Percentiles rank a stretch among this genome's conserved stretches.
Evolutionary conservation across 2,888 invertebrate species (phyloP).

Genomic region (Amblyjoppa fuscipennis): DNA sequence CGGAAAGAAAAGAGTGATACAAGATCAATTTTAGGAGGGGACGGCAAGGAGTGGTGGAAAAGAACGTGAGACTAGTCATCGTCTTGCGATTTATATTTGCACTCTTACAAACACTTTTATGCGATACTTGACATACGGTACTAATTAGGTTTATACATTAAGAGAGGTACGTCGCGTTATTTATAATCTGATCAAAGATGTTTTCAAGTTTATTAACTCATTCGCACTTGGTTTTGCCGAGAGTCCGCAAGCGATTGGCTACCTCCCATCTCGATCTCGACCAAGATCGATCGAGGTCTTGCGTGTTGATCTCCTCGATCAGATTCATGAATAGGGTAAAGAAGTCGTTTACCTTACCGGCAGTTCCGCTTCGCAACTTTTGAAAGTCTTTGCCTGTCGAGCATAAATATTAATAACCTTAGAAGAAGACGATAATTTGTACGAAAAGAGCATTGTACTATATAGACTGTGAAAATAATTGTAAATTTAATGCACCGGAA

Average conservation of each 20-base stretch:
- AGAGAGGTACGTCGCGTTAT: background rate
- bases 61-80: background rate
- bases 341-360: slow-evolving; percentile 80
- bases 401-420: background rate
- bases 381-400: slow-evolving; percentile 78
- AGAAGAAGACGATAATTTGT: background rate
- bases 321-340: slow-evolving; percentile 78
- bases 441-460: background rate
- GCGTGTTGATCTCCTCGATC: slow-evolving; percentile 82
- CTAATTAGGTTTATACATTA: background rate
- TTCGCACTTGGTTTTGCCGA: slow-evolving; percentile 57
- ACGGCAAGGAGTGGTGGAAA: background rate
- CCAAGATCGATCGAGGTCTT: slow-evolving; percentile 76
- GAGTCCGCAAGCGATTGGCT: slow-evolving; percentile 70
- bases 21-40: background rate
- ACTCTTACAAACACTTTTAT: slow-evolving; percentile 5
- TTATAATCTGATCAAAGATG: background rate
- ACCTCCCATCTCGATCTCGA: slow-evolving; percentile 78
- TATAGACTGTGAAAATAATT: background rate
- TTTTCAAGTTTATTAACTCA: slow-evolving; percentile 3
- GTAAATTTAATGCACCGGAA: no score
- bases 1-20: background rate
- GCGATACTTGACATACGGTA: background rate
- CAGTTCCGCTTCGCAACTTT: slow-evolving; percentile 80
- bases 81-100: slow-evolving; percentile 5